Evolutionary conservation across 2,113 vertebrate genomes (phyloP).

Genomic region (Phyllostomus discolor): DNA sequence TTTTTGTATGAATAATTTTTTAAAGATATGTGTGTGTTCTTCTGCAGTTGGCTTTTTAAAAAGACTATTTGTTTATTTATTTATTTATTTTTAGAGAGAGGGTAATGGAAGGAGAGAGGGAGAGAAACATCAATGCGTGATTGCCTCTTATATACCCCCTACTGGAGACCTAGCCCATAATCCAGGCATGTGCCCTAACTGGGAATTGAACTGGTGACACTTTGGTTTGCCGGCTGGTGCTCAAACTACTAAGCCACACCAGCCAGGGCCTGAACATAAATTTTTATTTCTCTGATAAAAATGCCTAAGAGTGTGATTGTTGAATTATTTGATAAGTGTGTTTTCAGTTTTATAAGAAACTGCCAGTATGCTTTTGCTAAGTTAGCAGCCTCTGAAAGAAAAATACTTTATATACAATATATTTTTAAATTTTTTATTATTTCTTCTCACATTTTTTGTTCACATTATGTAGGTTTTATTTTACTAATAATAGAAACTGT

Average conservation of each 20-base stretch:
- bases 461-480: neutral
- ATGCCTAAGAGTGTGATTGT: neutral
- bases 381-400: neutral
- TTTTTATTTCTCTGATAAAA: neutral
- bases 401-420: neutral
- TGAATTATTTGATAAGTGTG: neutral
- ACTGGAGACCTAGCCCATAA: too few relatives aligned
- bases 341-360: constrained; percentile 20
- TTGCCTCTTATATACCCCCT: too few relatives aligned
- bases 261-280: neutral
- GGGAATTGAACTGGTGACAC: too few relatives aligned
- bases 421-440: neutral
- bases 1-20: neutral
- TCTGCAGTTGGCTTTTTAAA: too few relatives aligned
- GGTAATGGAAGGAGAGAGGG: too few relatives aligned
- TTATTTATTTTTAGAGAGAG: too few relatives aligned
- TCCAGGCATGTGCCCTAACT: too few relatives aligned
- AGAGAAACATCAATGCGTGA: too few relatives aligned
- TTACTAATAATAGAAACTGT: neutral
- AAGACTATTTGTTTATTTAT: too few relatives aligned
- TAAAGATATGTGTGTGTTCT: neutral
- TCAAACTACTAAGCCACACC: too few relatives aligned
- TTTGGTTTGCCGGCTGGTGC: too few relatives aligned
- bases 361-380: neutral
- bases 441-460: neutral